phyloP scores from a whole-genome alignment of 1,140 invertebrate species.

The Meloidogyne chitwoodi region DNA sequence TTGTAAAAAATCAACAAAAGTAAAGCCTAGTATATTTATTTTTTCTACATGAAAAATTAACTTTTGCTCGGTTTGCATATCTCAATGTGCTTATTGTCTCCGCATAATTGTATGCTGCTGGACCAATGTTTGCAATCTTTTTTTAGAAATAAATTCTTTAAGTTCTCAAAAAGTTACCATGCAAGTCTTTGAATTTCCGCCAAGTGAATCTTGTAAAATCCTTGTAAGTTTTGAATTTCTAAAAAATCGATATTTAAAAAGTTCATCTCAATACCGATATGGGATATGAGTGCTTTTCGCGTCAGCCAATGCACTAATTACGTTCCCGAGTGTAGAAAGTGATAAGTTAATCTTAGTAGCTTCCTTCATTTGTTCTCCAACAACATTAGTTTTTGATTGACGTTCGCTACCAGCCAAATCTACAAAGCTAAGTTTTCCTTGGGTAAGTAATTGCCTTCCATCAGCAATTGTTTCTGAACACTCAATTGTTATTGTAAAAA shows the following conservation, averaged over 20 bases:
- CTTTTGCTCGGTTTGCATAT: conserved; percentile 69
- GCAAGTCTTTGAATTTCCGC: conserved; percentile 91
- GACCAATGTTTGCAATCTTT: conserved; percentile 85
- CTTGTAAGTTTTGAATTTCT: conserved; percentile 84
- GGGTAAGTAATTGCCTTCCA: conserved; percentile 68
- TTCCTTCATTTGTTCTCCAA: conserved; percentile 81
- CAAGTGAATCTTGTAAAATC: conserved; percentile 85
- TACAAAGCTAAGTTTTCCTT: conserved; percentile 77
- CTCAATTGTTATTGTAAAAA: conserved; percentile 76
- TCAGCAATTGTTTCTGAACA: conserved; percentile 61
- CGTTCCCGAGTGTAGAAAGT: conserved; percentile 85
- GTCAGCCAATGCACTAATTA: conserved; percentile 85
- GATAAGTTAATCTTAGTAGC: conserved; percentile 92
- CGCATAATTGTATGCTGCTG: conserved; percentile 91
- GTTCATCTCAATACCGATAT: conserved; percentile 67
- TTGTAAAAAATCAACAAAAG: no score
- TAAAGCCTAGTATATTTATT: no score
- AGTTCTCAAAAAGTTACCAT: conserved; percentile 68
- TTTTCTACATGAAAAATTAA: background rate
- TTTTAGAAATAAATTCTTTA: conserved; percentile 4
- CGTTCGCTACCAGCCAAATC: conserved; percentile 69
- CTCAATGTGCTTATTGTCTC: conserved; percentile 92
- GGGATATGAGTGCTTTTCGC: conserved; percentile 88
- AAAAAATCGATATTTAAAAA: background rate
- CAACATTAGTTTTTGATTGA: conserved; percentile 76